A percentile compares a stretch with the other conserved stretches of the same genome.
These are phyloP conservation scores for Ennomos quercinarius DNA, from an alignment of 2,888 invertebrate species.

Conservation along the genomic window DNA sequence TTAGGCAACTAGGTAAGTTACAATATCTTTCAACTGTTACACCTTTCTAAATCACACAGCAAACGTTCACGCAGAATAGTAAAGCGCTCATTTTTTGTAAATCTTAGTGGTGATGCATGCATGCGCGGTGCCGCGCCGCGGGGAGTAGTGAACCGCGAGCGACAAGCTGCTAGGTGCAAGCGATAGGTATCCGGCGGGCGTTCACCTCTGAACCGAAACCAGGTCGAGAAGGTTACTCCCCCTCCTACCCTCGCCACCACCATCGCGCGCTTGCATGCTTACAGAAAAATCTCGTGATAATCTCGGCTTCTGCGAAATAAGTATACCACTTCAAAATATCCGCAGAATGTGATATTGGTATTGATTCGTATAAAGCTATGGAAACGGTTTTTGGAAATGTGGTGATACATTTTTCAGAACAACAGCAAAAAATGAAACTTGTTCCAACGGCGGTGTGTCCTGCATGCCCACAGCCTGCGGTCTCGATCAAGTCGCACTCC, in stretches of 20 bases:
- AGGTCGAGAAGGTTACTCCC: slow-evolving; percentile 70
- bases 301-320: slow-evolving; percentile 28
- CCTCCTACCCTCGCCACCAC: slow-evolving; percentile 29
- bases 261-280: slow-evolving; percentile 32
- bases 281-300: slow-evolving; percentile 37
- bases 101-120: slow-evolving; percentile 8
- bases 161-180: slow-evolving; percentile 48
- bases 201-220: slow-evolving; percentile 80
- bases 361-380: slow-evolving; percentile 13
- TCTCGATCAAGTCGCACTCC: slow-evolving; percentile 8
- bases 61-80: background rate
- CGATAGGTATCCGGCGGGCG: slow-evolving; percentile 63
- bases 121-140: slow-evolving; percentile 4
- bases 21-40: background rate
- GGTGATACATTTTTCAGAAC: slow-evolving; percentile 13
- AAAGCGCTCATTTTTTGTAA: background rate
- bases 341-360: slow-evolving; percentile 4
- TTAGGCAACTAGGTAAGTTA: background rate
- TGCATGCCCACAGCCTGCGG: slow-evolving; percentile 6
- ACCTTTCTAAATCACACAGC: background rate
- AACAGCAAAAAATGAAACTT: slow-evolving; percentile 2
- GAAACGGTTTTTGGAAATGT: slow-evolving; percentile 6
- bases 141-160: slow-evolving; percentile 33
- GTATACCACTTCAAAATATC: slow-evolving; percentile 13
- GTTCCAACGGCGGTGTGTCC: slow-evolving; percentile 1